Conservation (phyloP, 37 sponge, comb jelly and placozoan species). For the Mnemiopsis leidyi region DNA sequence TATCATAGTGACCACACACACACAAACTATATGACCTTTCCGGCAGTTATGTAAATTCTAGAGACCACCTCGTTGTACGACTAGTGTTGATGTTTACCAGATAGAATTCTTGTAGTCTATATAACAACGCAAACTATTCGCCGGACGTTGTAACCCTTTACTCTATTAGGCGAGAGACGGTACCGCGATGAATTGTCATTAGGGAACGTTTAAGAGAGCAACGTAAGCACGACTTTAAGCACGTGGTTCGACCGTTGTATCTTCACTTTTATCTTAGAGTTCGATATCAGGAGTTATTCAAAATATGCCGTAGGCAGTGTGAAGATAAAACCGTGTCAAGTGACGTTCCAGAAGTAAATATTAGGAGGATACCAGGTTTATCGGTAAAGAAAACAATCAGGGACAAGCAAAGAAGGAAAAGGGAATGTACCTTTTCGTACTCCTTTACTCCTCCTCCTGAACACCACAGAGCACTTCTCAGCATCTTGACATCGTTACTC, state of each 20-base stretch:
- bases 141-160: background rate
- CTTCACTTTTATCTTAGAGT: background rate
- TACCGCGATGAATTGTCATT: background rate
- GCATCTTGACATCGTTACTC: slow-evolving; percentile 46
- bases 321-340: too few relatives aligned
- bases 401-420: background rate
- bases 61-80: background rate
- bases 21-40: too few relatives aligned
- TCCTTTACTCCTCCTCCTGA: background rate
- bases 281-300: background rate
- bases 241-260: background rate
- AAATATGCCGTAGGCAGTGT: background rate
- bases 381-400: background rate
- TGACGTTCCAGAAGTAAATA: too few relatives aligned
- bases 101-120: background rate
- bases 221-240: background rate
- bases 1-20: background rate
- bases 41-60: background rate
- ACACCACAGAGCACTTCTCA: background rate
- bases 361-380: too few relatives aligned
- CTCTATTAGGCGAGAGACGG: background rate
- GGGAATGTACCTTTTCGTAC: slow-evolving; percentile 15
- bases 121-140: background rate
- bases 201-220: background rate
- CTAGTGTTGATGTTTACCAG: background rate